Conservation (phyloP, 2,797 vertebrate genomes). For the Premnoplex brunnescens region DNA sequence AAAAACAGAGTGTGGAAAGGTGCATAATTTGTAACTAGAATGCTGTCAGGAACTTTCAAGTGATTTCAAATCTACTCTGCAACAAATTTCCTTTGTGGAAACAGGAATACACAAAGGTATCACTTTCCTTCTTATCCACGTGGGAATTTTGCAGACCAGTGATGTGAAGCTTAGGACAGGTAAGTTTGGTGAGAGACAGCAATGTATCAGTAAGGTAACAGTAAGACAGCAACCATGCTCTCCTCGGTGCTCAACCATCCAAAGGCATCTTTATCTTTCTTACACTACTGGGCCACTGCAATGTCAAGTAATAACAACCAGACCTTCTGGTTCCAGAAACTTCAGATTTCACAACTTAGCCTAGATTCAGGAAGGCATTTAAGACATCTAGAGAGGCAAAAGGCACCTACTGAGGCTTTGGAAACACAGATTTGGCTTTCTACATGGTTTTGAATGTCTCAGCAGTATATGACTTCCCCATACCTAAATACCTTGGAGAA, state of each 20-base stretch:
- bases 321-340: background rate
- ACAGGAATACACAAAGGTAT: background rate
- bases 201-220: background rate
- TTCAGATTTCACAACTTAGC: background rate
- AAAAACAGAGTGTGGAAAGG: background rate
- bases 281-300: background rate
- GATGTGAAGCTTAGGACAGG: background rate
- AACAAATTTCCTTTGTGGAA: background rate
- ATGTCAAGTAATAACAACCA: background rate
- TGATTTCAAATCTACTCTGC: background rate
- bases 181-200: background rate
- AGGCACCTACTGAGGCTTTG: background rate
- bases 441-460: background rate
- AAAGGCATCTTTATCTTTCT: background rate
- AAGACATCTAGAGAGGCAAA: background rate
- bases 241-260: background rate
- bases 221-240: background rate
- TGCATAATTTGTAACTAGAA: background rate
- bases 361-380: background rate
- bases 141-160: background rate
- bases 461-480: background rate
- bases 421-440: background rate
- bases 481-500: background rate
- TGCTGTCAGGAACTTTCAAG: background rate
- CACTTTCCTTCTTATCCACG: background rate